A percentile compares a stretch with the other conserved stretches of the same genome.
phyloP scores from a whole-genome alignment of 2,888 invertebrate genomes.

The Margaritifera margaritifera region DNA sequence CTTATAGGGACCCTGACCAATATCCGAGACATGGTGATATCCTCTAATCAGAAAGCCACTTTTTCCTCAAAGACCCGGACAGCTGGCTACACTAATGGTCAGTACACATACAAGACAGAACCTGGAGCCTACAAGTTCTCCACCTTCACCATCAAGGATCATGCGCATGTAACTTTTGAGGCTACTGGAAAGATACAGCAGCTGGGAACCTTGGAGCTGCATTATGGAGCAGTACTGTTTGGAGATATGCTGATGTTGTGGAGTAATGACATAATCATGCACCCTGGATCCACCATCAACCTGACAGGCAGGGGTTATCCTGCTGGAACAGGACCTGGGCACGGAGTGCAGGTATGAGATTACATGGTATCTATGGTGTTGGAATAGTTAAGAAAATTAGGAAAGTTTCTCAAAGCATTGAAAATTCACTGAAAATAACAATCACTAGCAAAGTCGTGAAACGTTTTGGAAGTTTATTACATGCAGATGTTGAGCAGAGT shows the following conservation, averaged over 20 bases:
- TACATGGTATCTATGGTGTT: too few relatives aligned
- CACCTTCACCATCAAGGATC: constrained; percentile 51
- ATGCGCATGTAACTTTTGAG: constrained; percentile 44
- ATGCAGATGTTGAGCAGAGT: too few relatives aligned
- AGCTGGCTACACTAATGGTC: constrained; percentile 35
- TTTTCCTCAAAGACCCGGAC: constrained; percentile 49
- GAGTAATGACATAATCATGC: constrained; percentile 45
- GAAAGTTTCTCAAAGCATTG: too few relatives aligned
- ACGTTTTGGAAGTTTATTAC: too few relatives aligned
- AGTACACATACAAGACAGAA: constrained; percentile 30
- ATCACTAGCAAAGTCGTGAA: too few relatives aligned
- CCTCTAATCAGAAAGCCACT: constrained; percentile 45
- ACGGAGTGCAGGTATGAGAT: constrained; percentile 39
- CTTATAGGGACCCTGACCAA: constrained; percentile 52
- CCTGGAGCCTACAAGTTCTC: constrained; percentile 54
- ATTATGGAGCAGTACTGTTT: constrained; percentile 44
- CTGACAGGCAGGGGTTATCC: constrained; percentile 45
- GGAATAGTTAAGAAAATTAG: too few relatives aligned
- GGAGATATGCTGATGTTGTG: constrained; percentile 43
- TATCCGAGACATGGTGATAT: constrained; percentile 46
- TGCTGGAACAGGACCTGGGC: constrained; percentile 45
- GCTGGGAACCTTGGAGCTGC: constrained; percentile 47
- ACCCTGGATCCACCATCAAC: constrained; percentile 48
- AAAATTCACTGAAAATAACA: too few relatives aligned
- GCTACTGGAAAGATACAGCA: constrained; percentile 32